Evolutionary conservation across 2,113 vertebrate genomes (phyloP).

Genomic region (Thymallus thymallus): DNA sequence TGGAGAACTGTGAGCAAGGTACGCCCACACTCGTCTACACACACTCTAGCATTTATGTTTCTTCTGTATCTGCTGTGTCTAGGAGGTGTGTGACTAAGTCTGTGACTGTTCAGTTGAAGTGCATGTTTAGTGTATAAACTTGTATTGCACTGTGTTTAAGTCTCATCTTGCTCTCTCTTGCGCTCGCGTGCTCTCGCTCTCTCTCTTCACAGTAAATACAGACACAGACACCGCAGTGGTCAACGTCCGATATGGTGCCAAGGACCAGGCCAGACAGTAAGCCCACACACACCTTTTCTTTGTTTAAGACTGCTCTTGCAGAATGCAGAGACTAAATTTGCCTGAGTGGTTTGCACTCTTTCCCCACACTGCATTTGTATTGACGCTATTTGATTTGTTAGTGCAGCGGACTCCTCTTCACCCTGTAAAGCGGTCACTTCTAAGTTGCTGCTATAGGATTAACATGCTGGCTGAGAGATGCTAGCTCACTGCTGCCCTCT

Average conservation of each 20-base stretch:
- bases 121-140: neutral
- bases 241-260: conserved; percentile 93
- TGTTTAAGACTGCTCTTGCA: conserved; percentile 10
- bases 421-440: conserved; percentile 24
- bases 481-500: conserved; percentile 63
- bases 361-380: neutral
- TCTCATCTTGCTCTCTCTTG: neutral
- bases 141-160: neutral
- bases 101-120: neutral
- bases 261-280: conserved; percentile 98
- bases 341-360: neutral
- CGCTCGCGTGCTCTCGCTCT: neutral
- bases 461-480: conserved; percentile 17
- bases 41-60: neutral
- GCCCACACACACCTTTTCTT: conserved; percentile 41
- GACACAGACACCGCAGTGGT: conserved; percentile 98
- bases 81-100: neutral
- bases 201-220: conserved; percentile 85
- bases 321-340: conserved; percentile 1
- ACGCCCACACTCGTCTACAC: neutral
- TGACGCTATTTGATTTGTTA: conserved; percentile 2
- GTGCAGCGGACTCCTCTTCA: conserved; percentile 30
- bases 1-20: conserved; percentile 94
- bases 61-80: neutral
- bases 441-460: conserved; percentile 44